Evolutionary conservation across 2,888 invertebrate species (phyloP).

Genomic region (Drosophila niveifrons): DNA sequence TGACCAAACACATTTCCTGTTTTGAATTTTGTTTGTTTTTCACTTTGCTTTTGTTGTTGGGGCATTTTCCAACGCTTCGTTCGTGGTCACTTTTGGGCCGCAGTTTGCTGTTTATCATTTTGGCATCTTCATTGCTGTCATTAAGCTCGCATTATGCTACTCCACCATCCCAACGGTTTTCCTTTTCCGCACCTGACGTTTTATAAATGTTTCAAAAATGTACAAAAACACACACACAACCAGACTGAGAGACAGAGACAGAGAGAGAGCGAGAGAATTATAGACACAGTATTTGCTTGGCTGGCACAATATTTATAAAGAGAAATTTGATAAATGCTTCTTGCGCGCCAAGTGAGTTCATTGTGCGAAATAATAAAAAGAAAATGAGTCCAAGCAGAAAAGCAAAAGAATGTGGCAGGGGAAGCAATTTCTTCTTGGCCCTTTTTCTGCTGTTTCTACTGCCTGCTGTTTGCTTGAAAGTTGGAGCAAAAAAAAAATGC

Average conservation of each 20-base stretch:
- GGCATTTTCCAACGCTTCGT: conserved; percentile 44
- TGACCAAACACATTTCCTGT: conserved; percentile 71
- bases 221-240: conserved; percentile 41
- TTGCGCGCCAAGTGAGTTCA: conserved; percentile 79
- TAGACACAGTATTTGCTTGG: conserved; percentile 35
- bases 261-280: background rate
- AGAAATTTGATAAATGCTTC: conserved; percentile 80
- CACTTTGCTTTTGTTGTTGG: conserved; percentile 28
- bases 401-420: conserved; percentile 6
- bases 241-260: conserved; percentile 3
- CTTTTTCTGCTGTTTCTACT: background rate
- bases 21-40: conserved; percentile 56
- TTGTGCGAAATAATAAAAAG: conserved; percentile 73
- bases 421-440: conserved; percentile 20
- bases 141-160: conserved; percentile 75
- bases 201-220: conserved; percentile 77
- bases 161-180: conserved; percentile 31
- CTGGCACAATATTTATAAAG: conserved; percentile 60
- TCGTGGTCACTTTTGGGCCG: conserved; percentile 58
- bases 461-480: conserved; percentile 22
- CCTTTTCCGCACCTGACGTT: conserved; percentile 59
- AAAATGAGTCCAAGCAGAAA: conserved; percentile 12
- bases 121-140: conserved; percentile 83
- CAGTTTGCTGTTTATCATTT: conserved; percentile 79
- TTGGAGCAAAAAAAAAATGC: conserved; percentile 29